These are phyloP conservation scores for Drosophila atroscutellata DNA, from an alignment of 2,888 invertebrate genomes.

Conservation along the genomic window DNA sequence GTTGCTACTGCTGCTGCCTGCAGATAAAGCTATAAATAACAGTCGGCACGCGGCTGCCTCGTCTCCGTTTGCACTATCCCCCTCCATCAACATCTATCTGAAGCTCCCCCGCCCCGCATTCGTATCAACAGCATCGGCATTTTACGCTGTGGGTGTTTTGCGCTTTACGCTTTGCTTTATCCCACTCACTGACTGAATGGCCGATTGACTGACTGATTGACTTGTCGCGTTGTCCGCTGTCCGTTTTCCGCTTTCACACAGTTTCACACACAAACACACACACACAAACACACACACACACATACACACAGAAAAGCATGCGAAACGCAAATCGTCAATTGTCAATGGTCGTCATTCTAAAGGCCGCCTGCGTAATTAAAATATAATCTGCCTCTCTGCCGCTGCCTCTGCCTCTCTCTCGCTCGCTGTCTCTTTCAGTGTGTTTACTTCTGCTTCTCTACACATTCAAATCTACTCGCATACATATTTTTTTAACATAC, in stretches of 20 bases:
- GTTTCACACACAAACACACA: conserved; percentile 10
- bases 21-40: conserved; percentile 68
- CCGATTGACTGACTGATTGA: conserved; percentile 18
- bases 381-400: conserved; percentile 49
- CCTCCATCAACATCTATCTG: conserved; percentile 13
- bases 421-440: conserved; percentile 5
- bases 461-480: conserved; percentile 9
- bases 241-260: conserved; percentile 60
- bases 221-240: conserved; percentile 55
- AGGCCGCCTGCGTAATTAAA: conserved; percentile 73
- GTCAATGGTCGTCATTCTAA: conserved; percentile 66
- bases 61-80: conserved; percentile 31
- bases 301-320: conserved; percentile 28
- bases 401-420: conserved; percentile 6
- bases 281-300: conserved; percentile 7
- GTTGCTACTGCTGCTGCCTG: conserved; percentile 28
- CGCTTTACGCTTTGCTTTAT: conserved; percentile 44
- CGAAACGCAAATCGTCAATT: conserved; percentile 64
- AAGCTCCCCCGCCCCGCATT: not conserved
- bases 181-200: conserved; percentile 2
- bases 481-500: conserved; percentile 7
- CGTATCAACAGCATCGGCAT: conserved; percentile 24
- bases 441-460: conserved; percentile 17
- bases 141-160: conserved; percentile 68
- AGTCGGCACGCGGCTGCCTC: conserved; percentile 72